Base-by-base conservation (phyloP, 2,888 invertebrate genomes). In the Scaptomyza parva region DNA sequence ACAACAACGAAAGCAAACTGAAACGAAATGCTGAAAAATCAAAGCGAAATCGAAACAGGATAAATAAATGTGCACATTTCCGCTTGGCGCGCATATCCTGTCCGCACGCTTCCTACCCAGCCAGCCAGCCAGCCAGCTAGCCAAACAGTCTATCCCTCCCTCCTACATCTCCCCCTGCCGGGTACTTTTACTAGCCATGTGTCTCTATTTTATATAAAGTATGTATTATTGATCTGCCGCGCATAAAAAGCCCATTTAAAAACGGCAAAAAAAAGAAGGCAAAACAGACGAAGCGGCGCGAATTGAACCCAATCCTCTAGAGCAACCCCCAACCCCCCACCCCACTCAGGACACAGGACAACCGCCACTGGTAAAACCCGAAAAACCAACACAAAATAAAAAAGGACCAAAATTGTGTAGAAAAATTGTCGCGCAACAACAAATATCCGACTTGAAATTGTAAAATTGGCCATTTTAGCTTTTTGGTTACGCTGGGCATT, bases 51-150 rank as follows among this genome's bases (percentile, higher is more conserved):
- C 87, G 88, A 85, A 83, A 85, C 84, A 87, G 88, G 88, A 85
- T 88, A 85, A 85, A 85, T 85, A 85, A 85, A 88, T 85, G 88
- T 88, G 88, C 88, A 85, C 88, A 88, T 88, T 88, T 85, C 85
- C 85, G 88, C 70, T 75, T 75, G 76, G 72, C 68, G 82, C 76
- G 86, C 86, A 85, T 85, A 81, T 88, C 84, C 87, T 88, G 85
- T 78, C 86, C 85, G 59, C n/a, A n/a, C 65, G 81, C 87, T 86
- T 83, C 74, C 80, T 70, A 70, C 60, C 67, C 76, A 57, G 44
- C 40, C 52, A 51, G n/a, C 17, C 30, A 41, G 40, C 55, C 30
- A 37, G 33, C 45, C 35, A n/a, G 41, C 18, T 28, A 8, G 40
- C 33, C 48, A 8, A 7, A 14, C 30, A 14, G 33, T 24, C 39